Evolutionary conservation across 2,888 invertebrate species (phyloP).

Genomic region (Nephrotoma flavescens): DNA sequence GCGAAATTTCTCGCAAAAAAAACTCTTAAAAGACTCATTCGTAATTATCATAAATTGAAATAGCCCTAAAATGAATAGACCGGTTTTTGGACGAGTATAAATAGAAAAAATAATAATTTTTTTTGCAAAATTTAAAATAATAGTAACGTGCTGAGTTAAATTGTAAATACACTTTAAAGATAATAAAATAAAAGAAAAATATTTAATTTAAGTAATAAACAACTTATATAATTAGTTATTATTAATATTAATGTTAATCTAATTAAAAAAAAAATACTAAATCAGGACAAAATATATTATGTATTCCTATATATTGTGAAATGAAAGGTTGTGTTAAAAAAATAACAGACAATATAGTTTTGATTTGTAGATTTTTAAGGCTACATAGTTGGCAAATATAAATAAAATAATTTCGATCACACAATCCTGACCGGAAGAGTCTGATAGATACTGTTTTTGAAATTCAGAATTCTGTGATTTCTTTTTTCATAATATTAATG

Average conservation of each 20-base stretch:
- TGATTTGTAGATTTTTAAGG: neutral
- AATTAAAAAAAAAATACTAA: neutral
- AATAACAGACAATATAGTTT: neutral
- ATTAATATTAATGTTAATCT: neutral
- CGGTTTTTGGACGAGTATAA: neutral
- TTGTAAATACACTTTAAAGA: neutral
- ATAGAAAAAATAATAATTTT: neutral
- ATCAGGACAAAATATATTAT: neutral
- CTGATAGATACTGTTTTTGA: neutral
- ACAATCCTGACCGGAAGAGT: neutral
- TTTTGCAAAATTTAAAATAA: neutral
- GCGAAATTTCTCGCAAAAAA: neutral
- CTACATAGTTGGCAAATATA: neutral
- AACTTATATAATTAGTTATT: neutral
- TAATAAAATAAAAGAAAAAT: neutral
- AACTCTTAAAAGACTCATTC: neutral
- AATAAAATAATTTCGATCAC: neutral
- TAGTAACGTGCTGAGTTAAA: neutral
- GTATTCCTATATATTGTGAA: neutral
- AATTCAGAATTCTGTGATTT: slow-evolving; percentile 3
- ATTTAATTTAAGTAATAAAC: neutral
- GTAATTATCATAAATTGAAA: neutral
- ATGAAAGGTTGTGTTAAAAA: neutral
- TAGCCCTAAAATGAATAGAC: neutral
- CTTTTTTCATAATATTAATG: neutral